phyloP scores from a whole-genome alignment of 1,140 invertebrate species.

The Calosoma granatense region DNA sequence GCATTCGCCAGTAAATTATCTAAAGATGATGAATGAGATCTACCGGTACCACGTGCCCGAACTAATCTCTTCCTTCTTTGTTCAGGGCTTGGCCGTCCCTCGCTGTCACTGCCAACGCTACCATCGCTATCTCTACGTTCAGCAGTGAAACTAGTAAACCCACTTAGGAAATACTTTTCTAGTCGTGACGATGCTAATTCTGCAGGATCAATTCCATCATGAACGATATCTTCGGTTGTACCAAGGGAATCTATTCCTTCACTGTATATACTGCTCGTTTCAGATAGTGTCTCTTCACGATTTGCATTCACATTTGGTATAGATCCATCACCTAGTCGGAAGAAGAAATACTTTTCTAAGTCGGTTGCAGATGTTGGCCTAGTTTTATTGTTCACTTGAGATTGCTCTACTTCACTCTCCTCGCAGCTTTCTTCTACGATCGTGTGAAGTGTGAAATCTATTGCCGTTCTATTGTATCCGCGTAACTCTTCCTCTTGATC shows the following conservation, averaged over 20 bases:
- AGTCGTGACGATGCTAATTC: slow-evolving; percentile 72
- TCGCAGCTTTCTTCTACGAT: slow-evolving; percentile 91
- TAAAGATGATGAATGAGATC: slow-evolving; percentile 67
- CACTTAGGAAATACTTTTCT: slow-evolving; percentile 83
- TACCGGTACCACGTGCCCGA: slow-evolving; percentile 63
- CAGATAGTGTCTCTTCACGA: slow-evolving; percentile 64
- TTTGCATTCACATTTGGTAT: slow-evolving; percentile 36
- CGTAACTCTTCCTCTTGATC: slow-evolving; percentile 71
- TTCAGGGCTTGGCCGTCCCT: slow-evolving; percentile 75
- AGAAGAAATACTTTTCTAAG: slow-evolving; percentile 86
- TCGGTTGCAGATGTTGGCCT: slow-evolving; percentile 65
- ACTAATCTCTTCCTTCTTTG: slow-evolving; percentile 70
- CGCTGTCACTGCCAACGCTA: slow-evolving; percentile 73
- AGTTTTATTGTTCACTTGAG: slow-evolving; percentile 38
- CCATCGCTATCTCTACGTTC: slow-evolving; percentile 68
- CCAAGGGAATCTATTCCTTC: slow-evolving; percentile 63
- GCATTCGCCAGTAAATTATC: slow-evolving; percentile 58
- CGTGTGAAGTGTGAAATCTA: slow-evolving; percentile 85
- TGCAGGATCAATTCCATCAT: slow-evolving; percentile 47
- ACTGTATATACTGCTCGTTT: slow-evolving; percentile 79
- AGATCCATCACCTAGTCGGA: slow-evolving; percentile 62
- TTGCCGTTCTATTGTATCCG: slow-evolving; percentile 66
- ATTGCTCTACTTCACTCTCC: slow-evolving; percentile 69
- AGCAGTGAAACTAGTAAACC: slow-evolving; percentile 70
- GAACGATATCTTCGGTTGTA: slow-evolving; percentile 39